A percentile compares a stretch with the other conserved stretches of the same genome.
Conservation (phyloP, 2,113 vertebrate species). For the Ornithorhynchus anatinus region DNA sequence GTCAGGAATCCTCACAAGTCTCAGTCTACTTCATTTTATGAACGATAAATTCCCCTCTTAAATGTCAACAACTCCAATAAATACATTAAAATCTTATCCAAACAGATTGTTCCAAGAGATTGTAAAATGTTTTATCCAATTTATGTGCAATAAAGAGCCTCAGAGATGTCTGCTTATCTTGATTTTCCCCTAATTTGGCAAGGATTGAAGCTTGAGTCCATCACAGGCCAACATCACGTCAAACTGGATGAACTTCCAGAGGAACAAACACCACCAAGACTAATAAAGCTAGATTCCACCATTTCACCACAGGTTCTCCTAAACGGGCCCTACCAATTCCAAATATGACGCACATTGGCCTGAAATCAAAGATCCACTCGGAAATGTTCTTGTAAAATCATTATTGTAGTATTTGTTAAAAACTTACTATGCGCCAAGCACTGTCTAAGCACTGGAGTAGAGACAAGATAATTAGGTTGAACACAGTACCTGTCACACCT, state of each 20-base stretch:
- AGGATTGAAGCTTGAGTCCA: constrained; percentile 18
- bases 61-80: constrained; percentile 56
- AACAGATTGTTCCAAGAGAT: constrained; percentile 54
- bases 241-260: constrained; percentile 37
- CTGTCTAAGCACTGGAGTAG: too few species aligned
- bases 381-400: not conserved
- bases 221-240: constrained; percentile 21
- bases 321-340: not conserved
- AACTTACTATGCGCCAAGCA: too few species aligned
- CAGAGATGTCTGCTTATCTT: constrained; percentile 38
- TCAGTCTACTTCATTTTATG: constrained; percentile 25
- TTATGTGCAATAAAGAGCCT: constrained; percentile 40
- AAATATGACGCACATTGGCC: not conserved
- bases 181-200: constrained; percentile 44
- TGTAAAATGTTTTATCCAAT: constrained; percentile 25
- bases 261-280: not conserved
- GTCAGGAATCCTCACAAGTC: constrained; percentile 10
- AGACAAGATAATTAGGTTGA: too few species aligned
- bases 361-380: not conserved
- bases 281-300: constrained; percentile 35
- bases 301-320: constrained; percentile 17
- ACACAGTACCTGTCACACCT: too few species aligned
- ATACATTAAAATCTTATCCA: constrained; percentile 50
- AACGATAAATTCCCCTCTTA: constrained; percentile 49
- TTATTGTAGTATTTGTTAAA: too few species aligned